phyloP scores from a whole-genome alignment of 2,888 invertebrate species.

The Chymomyza amoena region DNA sequence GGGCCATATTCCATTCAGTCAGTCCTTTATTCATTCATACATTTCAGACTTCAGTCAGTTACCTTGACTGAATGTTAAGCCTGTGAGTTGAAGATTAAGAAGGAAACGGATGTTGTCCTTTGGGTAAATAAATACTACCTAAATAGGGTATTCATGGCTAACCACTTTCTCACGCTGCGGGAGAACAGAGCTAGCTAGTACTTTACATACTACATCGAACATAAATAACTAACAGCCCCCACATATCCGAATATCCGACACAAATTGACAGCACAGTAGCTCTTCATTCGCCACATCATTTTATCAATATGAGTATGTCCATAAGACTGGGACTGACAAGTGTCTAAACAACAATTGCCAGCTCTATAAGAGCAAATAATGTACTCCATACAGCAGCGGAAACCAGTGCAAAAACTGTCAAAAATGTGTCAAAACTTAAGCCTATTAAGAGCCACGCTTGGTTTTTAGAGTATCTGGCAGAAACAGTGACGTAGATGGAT shows the following conservation, averaged over 20 bases:
- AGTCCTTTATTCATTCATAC: neutral
- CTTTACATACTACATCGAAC: neutral
- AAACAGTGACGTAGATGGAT: neutral
- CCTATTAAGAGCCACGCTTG: slow-evolving; percentile 23
- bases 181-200: neutral
- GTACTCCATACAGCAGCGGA: neutral
- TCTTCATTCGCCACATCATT: neutral
- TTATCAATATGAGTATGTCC: slow-evolving; percentile 11
- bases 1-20: neutral
- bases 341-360: slow-evolving; percentile 29
- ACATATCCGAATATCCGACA: neutral
- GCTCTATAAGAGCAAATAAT: neutral
- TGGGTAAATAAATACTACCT: slow-evolving; percentile 24
- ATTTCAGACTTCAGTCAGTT: neutral
- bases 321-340: slow-evolving; percentile 5
- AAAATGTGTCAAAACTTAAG: slow-evolving; percentile 38
- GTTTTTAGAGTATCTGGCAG: too few species aligned
- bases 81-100: slow-evolving; percentile 35
- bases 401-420: slow-evolving; percentile 4
- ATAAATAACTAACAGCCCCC: neutral
- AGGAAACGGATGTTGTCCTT: slow-evolving; percentile 66
- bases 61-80: neutral
- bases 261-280: slow-evolving; percentile 12
- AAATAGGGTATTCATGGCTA: neutral
- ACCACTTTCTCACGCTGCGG: slow-evolving; percentile 15